Conservation (phyloP, 1,140 invertebrate genomes). For the Coenobita brevimanus region DNA sequence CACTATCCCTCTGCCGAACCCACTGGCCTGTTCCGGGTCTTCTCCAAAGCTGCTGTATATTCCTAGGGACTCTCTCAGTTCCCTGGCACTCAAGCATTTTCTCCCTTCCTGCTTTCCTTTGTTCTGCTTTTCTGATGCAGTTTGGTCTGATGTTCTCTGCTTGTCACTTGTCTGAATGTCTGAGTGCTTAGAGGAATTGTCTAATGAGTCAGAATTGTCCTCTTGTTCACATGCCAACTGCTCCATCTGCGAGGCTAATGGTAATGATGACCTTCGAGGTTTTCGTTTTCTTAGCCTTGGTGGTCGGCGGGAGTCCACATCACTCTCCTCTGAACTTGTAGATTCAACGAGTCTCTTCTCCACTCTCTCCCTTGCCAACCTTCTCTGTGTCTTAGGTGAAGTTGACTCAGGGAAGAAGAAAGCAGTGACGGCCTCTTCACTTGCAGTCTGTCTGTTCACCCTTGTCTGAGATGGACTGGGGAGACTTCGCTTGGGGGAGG, state of each 20-base stretch:
- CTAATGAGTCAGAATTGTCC: conserved; percentile 3
- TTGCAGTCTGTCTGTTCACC: background rate
- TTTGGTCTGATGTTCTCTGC: too few relatives aligned
- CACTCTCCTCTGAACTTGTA: conserved; percentile 61
- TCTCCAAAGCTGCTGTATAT: too few relatives aligned
- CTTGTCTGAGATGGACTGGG: background rate
- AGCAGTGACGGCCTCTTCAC: background rate
- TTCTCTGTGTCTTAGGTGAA: conserved; percentile 10
- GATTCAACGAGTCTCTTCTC: conserved; percentile 30
- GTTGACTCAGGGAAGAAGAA: background rate
- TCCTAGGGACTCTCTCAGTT: too few relatives aligned
- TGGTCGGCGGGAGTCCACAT: conserved; percentile 11
- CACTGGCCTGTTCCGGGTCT: too few relatives aligned
- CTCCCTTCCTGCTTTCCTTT: too few relatives aligned
- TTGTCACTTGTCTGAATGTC: too few relatives aligned
- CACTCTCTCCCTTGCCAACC: conserved; percentile 33
- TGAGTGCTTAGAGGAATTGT: background rate
- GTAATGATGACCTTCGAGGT: conserved; percentile 33
- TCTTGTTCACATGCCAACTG: background rate
- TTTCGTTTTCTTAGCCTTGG: conserved; percentile 39
- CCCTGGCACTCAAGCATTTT: too few relatives aligned
- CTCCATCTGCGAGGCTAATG: background rate
- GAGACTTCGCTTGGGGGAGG: background rate
- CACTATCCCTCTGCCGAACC: too few relatives aligned
- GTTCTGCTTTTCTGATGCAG: too few relatives aligned